A percentile compares a stretch with the other conserved stretches of the same genome.
Conservation (phyloP, 2,797 vertebrate species). For the Capromys pilorides region DNA sequence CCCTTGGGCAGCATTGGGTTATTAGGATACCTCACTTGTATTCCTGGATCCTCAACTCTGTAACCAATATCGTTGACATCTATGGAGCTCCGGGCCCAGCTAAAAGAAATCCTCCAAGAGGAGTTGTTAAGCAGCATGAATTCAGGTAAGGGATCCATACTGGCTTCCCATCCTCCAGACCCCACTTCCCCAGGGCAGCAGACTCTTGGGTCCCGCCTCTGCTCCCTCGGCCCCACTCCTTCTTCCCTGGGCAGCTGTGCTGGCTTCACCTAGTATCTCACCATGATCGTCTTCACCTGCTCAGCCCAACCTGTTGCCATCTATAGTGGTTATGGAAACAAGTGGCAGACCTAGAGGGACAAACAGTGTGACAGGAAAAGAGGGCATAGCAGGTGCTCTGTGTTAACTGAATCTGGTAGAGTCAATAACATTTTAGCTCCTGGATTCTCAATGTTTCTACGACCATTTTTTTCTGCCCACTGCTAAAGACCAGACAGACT, state of each 20-base stretch:
- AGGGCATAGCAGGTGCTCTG: not conserved
- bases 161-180: not conserved
- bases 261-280: conserved; percentile 66
- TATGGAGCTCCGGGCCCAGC: conserved; percentile 86
- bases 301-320: conserved; percentile 71
- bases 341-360: not conserved
- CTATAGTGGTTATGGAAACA: conserved; percentile 62
- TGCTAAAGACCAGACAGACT: conserved; percentile 79
- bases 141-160: conserved; percentile 70
- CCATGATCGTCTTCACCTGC: conserved; percentile 71
- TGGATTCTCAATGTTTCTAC: conserved; percentile 81
- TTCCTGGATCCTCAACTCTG: conserved; percentile 81
- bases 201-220: not conserved
- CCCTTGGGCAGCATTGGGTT: not conserved
- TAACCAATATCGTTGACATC: conserved; percentile 78
- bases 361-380: accelerated
- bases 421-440: conserved; percentile 82
- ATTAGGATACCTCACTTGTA: not conserved
- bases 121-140: conserved; percentile 78
- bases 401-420: not conserved
- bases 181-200: not conserved
- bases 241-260: conserved; percentile 46
- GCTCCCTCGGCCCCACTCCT: not conserved
- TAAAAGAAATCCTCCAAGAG: conserved; percentile 84
- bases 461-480: conserved; percentile 80